Evolutionary conservation across 2,797 vertebrate genomes (phyloP).

Genomic region (Antrozous pallidus): DNA sequence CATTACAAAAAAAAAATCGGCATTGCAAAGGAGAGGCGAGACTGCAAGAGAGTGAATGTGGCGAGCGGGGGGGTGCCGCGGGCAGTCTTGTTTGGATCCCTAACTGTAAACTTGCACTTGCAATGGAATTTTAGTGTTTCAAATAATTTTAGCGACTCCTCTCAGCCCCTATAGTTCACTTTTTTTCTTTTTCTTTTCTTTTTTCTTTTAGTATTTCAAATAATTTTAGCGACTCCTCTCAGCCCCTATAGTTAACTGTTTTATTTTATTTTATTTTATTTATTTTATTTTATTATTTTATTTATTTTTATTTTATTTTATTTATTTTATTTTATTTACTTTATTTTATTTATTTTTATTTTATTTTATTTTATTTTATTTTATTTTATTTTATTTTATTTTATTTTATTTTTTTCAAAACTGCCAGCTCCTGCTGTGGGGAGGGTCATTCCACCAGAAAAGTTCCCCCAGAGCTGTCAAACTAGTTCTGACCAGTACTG

Average conservation of each 20-base stretch:
- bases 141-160: background rate
- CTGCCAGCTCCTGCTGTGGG: conserved; percentile 12
- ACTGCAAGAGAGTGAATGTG: background rate
- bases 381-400: no score
- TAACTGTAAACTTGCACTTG: conserved; percentile 50
- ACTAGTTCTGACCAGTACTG: conserved; percentile 52
- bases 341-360: no score
- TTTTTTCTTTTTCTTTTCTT: background rate
- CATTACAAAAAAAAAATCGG: background rate
- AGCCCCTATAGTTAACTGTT: no score
- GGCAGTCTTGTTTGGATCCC: background rate
- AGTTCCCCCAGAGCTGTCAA: conserved; percentile 24
- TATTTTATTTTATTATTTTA: no score
- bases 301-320: no score
- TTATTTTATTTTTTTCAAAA: conserved; percentile 6
- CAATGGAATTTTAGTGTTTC: conserved; percentile 39
- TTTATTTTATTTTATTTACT: no score
- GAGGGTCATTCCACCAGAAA: conserved; percentile 49
- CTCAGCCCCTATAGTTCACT: background rate
- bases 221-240: no score
- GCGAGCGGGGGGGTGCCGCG: background rate
- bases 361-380: no score
- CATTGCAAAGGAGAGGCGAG: background rate
- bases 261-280: no score
- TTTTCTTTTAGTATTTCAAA: no score